Evolutionary conservation across 1,140 invertebrate genomes (phyloP), one percentile per base, ranked within the genome.

Genomic region (Theocolax elegans): DNA sequence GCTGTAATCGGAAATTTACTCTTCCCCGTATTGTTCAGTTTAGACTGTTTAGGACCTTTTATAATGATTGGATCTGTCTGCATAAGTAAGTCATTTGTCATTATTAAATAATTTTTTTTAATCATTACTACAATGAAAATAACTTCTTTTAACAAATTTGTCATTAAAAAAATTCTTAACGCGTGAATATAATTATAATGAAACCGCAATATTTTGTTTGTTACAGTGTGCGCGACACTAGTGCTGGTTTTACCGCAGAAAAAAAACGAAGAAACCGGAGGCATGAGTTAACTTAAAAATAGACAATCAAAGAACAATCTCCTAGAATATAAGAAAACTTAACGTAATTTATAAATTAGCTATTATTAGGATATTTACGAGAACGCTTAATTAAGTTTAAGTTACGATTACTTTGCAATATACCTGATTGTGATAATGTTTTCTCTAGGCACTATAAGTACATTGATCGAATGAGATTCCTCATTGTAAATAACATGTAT

Each of bases 1-100:
- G 83, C 83, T 2, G 77, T 85, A 9, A 51, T 80, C 13, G 85
- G 85, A n/a, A 86, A 86, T 75, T 59, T 85, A 38, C 17, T 85
- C 0, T 86, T 86, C 48, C 85, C 86, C 6, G 60, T 85, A 56
- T 65, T 86, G 29, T 80, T 87, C 49, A 71, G 76, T 27, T 23
- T 83, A 6, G 79, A 78, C 4, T 85, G 84, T 53, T 70, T 81
- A 63, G 81, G 81, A 7, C 81, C 83, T 1, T 86, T 85, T 35
- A 19, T 80, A 10, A 82, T 83, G 80, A 83, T 83, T 31, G 82
- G 81, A n/a, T 68, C 75, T 6, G 81, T 79, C 2, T 83, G 77
- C 23, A 60, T 83, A 69, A 72, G 82, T 83, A 75, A 72, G 63
- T 58, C 53, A 9, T 27, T 44, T 56, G 1, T n/a, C 27, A 29